phyloP scores from a whole-genome alignment of 2,797 vertebrate genomes.

The Vultur gryphus region DNA sequence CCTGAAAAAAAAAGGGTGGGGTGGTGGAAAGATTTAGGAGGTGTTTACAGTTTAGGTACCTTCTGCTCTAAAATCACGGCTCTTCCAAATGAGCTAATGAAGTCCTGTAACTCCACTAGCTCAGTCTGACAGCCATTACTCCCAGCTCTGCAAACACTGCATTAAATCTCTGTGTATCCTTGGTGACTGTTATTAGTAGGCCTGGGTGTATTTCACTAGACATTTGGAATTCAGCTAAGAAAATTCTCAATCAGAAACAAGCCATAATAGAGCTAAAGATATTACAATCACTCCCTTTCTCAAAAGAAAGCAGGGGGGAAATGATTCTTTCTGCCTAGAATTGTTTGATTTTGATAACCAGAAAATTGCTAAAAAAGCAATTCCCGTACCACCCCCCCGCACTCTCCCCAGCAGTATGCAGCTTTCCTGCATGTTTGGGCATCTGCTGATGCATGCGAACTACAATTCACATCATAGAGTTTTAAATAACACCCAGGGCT shows the following conservation, averaged over 20 bases:
- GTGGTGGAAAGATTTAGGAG: background rate
- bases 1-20: background rate
- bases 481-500: background rate
- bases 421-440: background rate
- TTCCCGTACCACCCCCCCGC: fast-evolving
- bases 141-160: conserved; percentile 22
- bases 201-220: conserved; percentile 41
- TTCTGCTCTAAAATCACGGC: background rate
- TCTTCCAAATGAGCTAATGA: conserved; percentile 35
- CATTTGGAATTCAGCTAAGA: conserved; percentile 50
- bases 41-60: background rate
- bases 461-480: background rate
- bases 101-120: background rate
- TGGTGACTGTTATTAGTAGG: conserved; percentile 58
- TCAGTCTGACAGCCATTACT: conserved; percentile 49
- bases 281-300: background rate
- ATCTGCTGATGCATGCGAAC: background rate
- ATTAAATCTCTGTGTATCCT: conserved; percentile 59
- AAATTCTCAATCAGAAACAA: conserved; percentile 23
- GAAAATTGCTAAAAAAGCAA: background rate
- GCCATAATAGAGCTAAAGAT: background rate
- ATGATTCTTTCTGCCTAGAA: background rate
- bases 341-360: conserved; percentile 11
- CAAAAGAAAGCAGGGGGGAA: background rate
- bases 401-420: background rate